These are phyloP conservation scores for Galaxias olidus DNA, from an alignment of 2,797 vertebrate genomes.

Conservation along the genomic window DNA sequence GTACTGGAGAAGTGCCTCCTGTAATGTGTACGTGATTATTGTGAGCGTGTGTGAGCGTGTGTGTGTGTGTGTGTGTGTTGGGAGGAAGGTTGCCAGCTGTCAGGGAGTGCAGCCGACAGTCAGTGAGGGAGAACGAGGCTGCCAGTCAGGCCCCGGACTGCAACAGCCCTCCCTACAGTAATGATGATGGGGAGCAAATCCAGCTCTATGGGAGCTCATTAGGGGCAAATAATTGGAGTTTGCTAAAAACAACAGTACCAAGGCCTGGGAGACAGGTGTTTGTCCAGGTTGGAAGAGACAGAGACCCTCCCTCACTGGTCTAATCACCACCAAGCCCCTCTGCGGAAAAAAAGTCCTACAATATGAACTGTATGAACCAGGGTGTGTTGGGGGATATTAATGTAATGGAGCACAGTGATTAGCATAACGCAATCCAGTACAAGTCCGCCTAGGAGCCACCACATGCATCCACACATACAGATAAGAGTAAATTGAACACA, in stretches of 20 bases:
- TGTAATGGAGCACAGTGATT: constrained; percentile 1
- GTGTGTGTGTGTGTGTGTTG: constrained; percentile 30
- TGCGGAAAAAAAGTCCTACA: not conserved
- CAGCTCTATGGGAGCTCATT: constrained; percentile 71
- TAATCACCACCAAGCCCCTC: constrained; percentile 22
- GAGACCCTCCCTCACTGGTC: constrained; percentile 27
- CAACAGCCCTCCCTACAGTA: constrained; percentile 63
- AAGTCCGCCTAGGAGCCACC: not conserved
- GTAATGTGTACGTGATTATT: constrained; percentile 8
- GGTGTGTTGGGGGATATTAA: too few species aligned
- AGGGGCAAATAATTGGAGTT: constrained; percentile 74
- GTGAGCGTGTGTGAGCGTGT: constrained; percentile 13
- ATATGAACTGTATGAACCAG: not conserved
- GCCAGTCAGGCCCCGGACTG: constrained; percentile 67
- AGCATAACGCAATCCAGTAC: constrained; percentile 1
- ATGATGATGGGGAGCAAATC: constrained; percentile 65
- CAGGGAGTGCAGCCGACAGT: constrained; percentile 64
- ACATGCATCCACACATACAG: constrained; percentile 1
- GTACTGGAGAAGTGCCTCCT: not conserved
- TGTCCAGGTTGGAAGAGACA: constrained; percentile 54
- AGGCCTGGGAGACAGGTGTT: constrained; percentile 58
- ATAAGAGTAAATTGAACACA: constrained; percentile 14
- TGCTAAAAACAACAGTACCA: constrained; percentile 64
- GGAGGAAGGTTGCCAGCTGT: constrained; percentile 66
- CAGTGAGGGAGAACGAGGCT: constrained; percentile 72